phyloP scores from a whole-genome alignment of 2,888 invertebrate species.

The Autographa pulchrina region DNA sequence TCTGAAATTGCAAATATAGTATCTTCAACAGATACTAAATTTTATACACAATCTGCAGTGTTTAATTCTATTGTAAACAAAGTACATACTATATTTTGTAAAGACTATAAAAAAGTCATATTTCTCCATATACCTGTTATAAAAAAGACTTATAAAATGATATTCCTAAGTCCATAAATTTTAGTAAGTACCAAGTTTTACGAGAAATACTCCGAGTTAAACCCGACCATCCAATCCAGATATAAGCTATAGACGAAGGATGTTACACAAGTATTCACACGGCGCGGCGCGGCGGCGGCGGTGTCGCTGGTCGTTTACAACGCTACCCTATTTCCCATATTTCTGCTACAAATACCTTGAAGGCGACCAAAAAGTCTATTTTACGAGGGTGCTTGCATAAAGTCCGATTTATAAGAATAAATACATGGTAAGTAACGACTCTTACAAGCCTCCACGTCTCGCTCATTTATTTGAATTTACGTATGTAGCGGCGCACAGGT shows the following conservation, averaged over 20 bases:
- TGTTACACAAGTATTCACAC: conserved; percentile 41
- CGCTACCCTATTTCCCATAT: conserved; percentile 59
- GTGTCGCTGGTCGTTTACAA: conserved; percentile 44
- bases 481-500: conserved; percentile 56
- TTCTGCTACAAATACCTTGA: conserved; percentile 61
- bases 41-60: too few species aligned
- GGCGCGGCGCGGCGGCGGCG: conserved; percentile 24
- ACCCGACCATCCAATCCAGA: conserved; percentile 27
- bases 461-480: conserved; percentile 67
- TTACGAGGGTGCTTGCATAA: conserved; percentile 73
- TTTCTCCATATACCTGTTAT: conserved; percentile 9
- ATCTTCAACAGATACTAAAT: too few species aligned
- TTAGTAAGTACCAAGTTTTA: conserved; percentile 21
- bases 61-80: too few species aligned
- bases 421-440: conserved; percentile 70
- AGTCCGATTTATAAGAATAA: conserved; percentile 79
- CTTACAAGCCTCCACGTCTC: conserved; percentile 57
- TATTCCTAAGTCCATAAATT: conserved; percentile 21
- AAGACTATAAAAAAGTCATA: neutral
- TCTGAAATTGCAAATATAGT: too few species aligned
- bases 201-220: conserved; percentile 13
- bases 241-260: conserved; percentile 18
- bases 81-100: neutral
- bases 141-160: conserved; percentile 8
- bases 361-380: conserved; percentile 69